Percentiles rank a stretch among this genome's conserved stretches.
These are phyloP conservation scores for Campylomormyrus tamandua DNA, from an alignment of 2,113 vertebrate genomes.

Conservation along the genomic window DNA sequence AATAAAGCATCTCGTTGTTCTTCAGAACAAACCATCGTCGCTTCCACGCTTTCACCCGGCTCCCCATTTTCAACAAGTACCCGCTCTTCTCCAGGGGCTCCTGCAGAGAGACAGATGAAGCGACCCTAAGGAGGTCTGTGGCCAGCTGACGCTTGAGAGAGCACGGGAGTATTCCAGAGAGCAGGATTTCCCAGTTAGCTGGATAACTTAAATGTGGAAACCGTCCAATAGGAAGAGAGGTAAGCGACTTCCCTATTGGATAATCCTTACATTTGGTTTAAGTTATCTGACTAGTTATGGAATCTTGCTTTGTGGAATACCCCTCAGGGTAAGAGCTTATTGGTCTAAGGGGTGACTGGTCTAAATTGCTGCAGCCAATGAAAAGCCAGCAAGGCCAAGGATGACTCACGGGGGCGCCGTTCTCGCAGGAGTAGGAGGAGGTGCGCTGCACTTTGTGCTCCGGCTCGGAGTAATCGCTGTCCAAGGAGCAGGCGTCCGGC, in stretches of 20 bases:
- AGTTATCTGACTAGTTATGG: not conserved
- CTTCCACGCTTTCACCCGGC: conserved; percentile 78
- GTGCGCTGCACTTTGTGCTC: conserved; percentile 82
- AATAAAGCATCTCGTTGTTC: conserved; percentile 80
- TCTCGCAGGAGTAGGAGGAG: conserved; percentile 80
- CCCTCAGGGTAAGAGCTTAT: not conserved
- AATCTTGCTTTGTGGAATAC: not conserved
- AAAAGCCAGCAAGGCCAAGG: not conserved
- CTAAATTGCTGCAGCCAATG: not conserved
- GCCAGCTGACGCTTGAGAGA: not conserved
- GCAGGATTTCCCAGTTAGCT: not conserved
- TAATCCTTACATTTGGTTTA: not conserved
- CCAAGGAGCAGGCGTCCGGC: conserved; percentile 77
- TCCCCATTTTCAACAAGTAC: conserved; percentile 82
- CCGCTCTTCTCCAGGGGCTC: conserved; percentile 79
- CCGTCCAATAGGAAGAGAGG: not conserved
- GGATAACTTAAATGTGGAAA: not conserved
- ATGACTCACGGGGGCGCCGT: conserved; percentile 58
- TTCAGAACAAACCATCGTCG: conserved; percentile 82
- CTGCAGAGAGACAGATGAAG: conserved; percentile 41
- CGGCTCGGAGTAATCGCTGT: conserved; percentile 80
- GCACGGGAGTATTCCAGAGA: not conserved
- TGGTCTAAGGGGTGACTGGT: not conserved
- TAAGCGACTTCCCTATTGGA: not conserved
- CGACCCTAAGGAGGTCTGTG: not conserved